These are phyloP conservation scores for Neodiprion fabricii DNA, from an alignment of 1,140 invertebrate genomes.

Conservation along the genomic window DNA sequence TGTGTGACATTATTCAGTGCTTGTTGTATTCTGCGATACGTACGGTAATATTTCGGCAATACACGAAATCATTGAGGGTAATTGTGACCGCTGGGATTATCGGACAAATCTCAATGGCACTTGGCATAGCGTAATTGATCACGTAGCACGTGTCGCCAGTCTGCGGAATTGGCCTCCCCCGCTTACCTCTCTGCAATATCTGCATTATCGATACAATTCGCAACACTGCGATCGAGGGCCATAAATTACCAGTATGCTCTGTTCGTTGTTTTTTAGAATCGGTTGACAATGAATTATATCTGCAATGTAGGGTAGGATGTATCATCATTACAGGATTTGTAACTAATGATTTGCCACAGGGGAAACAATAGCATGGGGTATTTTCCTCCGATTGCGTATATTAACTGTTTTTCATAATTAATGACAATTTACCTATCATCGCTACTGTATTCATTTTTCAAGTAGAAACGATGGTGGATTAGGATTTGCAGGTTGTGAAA, in stretches of 20 bases:
- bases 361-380: too few species aligned
- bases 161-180: too few species aligned
- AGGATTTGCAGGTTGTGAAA: neutral
- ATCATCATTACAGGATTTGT: too few species aligned
- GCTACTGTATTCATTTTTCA: neutral
- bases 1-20: too few species aligned
- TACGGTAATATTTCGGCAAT: too few species aligned
- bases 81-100: neutral
- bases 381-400: too few species aligned
- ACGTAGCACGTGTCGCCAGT: neutral
- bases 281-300: neutral
- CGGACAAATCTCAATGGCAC: neutral
- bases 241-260: neutral
- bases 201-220: constrained; percentile 4
- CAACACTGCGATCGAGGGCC: neutral
- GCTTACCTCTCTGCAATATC: neutral
- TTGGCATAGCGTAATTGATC: neutral
- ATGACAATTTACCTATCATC: too few species aligned
- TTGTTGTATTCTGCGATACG: too few species aligned
- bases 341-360: too few species aligned
- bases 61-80: neutral
- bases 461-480: neutral
- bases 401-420: too few species aligned
- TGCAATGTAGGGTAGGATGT: too few species aligned
- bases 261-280: neutral